A percentile compares a stretch with the other conserved stretches of the same genome.
Evolutionary conservation across 2,113 vertebrate genomes (phyloP).

Genomic region (Coryphaenoides rupestris): DNA sequence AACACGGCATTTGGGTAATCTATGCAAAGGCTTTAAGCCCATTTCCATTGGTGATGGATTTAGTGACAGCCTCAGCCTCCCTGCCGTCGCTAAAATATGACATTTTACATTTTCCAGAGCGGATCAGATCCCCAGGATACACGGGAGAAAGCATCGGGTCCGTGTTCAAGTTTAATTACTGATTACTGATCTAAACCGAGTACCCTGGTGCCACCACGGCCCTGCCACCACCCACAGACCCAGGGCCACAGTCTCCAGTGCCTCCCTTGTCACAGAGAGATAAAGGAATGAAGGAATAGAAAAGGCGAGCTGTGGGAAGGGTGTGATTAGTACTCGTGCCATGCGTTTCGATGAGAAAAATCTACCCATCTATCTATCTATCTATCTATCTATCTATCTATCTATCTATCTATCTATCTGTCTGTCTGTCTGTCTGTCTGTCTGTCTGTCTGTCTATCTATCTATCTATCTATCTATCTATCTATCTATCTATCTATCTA

Average conservation of each 20-base stretch:
- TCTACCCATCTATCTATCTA: neutral
- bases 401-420: too few species aligned
- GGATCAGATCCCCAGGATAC: slow-evolving; percentile 84
- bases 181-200: slow-evolving; percentile 91
- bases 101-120: slow-evolving; percentile 83
- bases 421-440: too few species aligned
- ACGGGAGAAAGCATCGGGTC: slow-evolving; percentile 81
- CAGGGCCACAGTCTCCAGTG: slow-evolving; percentile 82
- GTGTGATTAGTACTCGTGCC: neutral
- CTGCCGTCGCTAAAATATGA: slow-evolving; percentile 84
- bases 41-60: slow-evolving; percentile 86
- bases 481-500: too few species aligned
- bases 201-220: too few species aligned
- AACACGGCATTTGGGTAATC: slow-evolving; percentile 78
- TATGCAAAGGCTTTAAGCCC: slow-evolving; percentile 73
- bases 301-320: neutral
- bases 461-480: too few species aligned
- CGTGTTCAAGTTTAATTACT: slow-evolving; percentile 96
- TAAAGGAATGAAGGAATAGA: neutral
- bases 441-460: too few species aligned
- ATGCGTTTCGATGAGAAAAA: too few species aligned
- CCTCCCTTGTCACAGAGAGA: slow-evolving; percentile 30
- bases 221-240: too few species aligned
- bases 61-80: slow-evolving; percentile 82
- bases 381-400: neutral